A percentile compares a stretch with the other conserved stretches of the same genome.
These are phyloP conservation scores for Carlito syrichta DNA, from an alignment of 2,113 vertebrate species.

Conservation along the genomic window DNA sequence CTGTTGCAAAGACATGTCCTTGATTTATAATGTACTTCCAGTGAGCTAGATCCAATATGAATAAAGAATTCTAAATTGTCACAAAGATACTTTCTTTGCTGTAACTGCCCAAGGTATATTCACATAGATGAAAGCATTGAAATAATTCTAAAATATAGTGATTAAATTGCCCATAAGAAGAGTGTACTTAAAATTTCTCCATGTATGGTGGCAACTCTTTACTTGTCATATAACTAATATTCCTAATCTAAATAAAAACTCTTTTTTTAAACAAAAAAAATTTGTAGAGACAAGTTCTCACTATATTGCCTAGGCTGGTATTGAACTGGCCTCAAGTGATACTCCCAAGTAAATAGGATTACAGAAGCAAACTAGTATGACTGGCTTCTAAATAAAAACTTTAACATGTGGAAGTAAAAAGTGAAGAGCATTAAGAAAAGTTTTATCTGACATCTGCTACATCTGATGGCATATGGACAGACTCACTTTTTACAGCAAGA, in stretches of 20 bases:
- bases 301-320: not conserved
- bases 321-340: not conserved
- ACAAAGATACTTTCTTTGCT: not conserved
- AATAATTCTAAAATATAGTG: conserved; percentile 3
- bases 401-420: not conserved
- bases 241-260: not conserved
- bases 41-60: conserved; percentile 3
- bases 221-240: not conserved
- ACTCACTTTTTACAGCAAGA: not conserved
- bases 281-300: not conserved
- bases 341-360: not conserved
- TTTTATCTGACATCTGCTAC: not conserved
- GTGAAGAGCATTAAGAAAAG: not conserved
- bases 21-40: conserved; percentile 24
- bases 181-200: not conserved
- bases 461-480: not conserved
- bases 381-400: not conserved
- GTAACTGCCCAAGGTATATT: not conserved
- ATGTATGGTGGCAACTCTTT: not conserved
- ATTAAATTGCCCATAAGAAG: not conserved
- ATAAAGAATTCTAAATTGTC: not conserved
- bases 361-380: not conserved
- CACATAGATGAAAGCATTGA: not conserved
- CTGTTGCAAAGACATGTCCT: conserved; percentile 1
- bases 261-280: too few relatives aligned